phyloP scores from a whole-genome alignment of 2,888 invertebrate genomes.

The Plemyria rubiginata region DNA sequence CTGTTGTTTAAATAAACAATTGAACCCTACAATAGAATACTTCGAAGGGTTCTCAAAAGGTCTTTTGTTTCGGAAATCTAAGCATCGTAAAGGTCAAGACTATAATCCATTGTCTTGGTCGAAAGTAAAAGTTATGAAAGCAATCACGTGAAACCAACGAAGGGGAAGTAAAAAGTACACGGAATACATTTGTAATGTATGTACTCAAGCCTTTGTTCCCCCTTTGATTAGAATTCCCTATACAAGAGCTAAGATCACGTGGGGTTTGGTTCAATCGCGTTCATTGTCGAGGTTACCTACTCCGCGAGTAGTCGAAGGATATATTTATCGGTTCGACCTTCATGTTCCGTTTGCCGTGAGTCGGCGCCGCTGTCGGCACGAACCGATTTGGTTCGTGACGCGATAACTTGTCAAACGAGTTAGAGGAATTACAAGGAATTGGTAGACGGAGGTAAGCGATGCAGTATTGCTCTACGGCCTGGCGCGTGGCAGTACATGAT shows the following conservation, averaged over 20 bases:
- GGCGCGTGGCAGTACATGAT: not conserved
- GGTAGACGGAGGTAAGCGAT: constrained; percentile 3
- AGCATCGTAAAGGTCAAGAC: constrained; percentile 3
- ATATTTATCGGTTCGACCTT: constrained; percentile 27
- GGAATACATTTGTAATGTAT: constrained; percentile 1
- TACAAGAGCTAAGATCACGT: constrained; percentile 5
- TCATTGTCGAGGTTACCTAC: constrained; percentile 31
- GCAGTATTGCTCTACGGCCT: constrained; percentile 2
- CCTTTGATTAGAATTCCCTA: not conserved
- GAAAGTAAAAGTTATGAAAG: constrained; percentile 11
- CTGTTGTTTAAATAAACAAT: not conserved
- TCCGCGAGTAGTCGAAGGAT: not conserved
- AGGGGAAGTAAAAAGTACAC: not conserved
- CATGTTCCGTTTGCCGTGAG: constrained; percentile 17
- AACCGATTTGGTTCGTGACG: constrained; percentile 13
- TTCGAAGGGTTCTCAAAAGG: not conserved
- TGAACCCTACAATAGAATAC: not conserved
- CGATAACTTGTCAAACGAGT: constrained; percentile 26
- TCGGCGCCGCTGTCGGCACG: constrained; percentile 5
- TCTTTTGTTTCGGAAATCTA: constrained; percentile 1
- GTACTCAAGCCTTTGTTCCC: not conserved
- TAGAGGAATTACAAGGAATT: constrained; percentile 1
- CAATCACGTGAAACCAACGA: constrained; percentile 7
- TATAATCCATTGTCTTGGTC: constrained; percentile 7
- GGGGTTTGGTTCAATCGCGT: constrained; percentile 13